Evolutionary conservation across 2,888 invertebrate genomes (phyloP).

Genomic region (Ornithoptera alexandrae): DNA sequence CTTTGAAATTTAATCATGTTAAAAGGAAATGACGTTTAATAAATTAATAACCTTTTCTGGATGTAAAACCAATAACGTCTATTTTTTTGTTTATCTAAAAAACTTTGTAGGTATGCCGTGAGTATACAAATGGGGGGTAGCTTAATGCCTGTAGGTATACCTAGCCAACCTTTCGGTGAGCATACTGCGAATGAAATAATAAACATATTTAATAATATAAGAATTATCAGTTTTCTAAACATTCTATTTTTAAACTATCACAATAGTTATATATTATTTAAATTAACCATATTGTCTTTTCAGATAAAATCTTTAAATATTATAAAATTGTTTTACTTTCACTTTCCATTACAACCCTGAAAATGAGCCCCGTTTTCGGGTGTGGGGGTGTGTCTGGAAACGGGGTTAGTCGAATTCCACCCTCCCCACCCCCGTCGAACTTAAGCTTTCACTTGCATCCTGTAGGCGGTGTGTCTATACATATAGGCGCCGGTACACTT

Average conservation of each 20-base stretch:
- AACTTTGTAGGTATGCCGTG: too few species aligned
- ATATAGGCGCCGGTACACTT: constrained; percentile 36
- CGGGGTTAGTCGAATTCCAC: constrained; percentile 66
- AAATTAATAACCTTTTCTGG: not conserved
- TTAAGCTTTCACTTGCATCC: constrained; percentile 75
- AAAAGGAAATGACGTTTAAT: not conserved
- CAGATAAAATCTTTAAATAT: too few species aligned
- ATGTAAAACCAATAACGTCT: not conserved
- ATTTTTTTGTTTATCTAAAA: too few species aligned
- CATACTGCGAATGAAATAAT: too few species aligned
- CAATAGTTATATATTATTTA: too few species aligned
- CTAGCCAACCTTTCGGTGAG: too few species aligned
- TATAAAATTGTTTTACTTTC: not conserved
- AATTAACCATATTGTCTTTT: too few species aligned
- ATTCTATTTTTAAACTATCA: too few species aligned
- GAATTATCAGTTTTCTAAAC: too few species aligned
- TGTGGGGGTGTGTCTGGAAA: constrained; percentile 50
- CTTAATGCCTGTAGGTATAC: too few species aligned
- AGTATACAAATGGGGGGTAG: too few species aligned
- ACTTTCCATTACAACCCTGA: constrained; percentile 33
- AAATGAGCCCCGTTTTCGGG: constrained; percentile 29
- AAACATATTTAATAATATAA: too few species aligned
- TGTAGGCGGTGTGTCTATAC: constrained; percentile 45
- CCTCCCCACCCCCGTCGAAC: constrained; percentile 45
- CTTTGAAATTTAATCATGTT: constrained; percentile 4